Evolutionary conservation across 2,888 invertebrate genomes (phyloP), one percentile per base, ranked within the genome.

Genomic region (Orthonychiurus folsomi): DNA sequence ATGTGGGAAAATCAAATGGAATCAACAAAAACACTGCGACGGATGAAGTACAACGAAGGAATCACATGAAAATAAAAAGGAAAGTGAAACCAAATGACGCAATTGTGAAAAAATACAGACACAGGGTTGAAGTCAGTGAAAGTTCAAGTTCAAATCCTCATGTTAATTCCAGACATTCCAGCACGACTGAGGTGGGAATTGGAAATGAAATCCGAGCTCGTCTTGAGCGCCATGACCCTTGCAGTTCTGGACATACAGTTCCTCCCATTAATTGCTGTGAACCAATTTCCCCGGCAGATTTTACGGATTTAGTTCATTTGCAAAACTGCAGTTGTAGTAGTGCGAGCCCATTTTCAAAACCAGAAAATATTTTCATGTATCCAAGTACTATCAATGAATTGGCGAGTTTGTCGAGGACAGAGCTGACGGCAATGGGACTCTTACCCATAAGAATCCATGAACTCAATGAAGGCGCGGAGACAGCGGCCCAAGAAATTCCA

Each of bases 401-500:
- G 50, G 71, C 71, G 1, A 70, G 65, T 59, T 66, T 73, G 27
- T 68, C 69, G 1, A 47, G 69, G 27, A 65, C 63, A 47, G 73
- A 73, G 56, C 60, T 73, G 9, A 71, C 71, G 0, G 72, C 69
- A 9, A 69, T 73, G 65, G 72, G 71, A 25, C 64, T 70, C 18
- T 57, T 71, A 9, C 69, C 71, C 1, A 66, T 67, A 9, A n/a
- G 71, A 73, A 52, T 63, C 64, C 2, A 50, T 66, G 3, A 55
- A 64, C 12, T 57, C 61, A 37, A 50, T 54, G n/a, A 71, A 69
- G 60, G 67, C 66, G 18, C 73, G 72, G 63, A 73, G 76, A 59
- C 77, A 77, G 57, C 67, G 78, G 52, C 77, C 78, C 1, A 78
- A 78, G 66, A 73, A 75, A 63, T 78, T 77, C 65, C 73, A 75